Evolutionary conservation across 2,888 invertebrate species (phyloP).

Genomic region (Acleris laterana): DNA sequence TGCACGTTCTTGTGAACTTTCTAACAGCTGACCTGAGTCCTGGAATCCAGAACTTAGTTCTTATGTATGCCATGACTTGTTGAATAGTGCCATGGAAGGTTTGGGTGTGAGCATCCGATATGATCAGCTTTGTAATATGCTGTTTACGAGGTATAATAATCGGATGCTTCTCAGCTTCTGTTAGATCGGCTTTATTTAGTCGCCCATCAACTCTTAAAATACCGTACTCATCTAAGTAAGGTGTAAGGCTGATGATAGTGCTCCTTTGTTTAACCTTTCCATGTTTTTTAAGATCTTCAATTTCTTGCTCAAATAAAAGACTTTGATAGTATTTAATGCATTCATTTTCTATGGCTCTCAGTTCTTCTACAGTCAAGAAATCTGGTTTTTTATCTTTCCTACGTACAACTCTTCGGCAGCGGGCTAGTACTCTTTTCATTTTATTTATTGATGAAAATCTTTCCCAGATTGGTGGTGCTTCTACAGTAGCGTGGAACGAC

Average conservation of each 20-base stretch:
- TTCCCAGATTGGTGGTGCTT: constrained; percentile 30
- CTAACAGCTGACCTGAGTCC: constrained; percentile 11
- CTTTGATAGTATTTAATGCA: constrained; percentile 25
- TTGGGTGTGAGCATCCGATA: constrained; percentile 37
- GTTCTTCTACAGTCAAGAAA: background rate
- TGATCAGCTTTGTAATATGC: constrained; percentile 31
- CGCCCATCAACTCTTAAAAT: constrained; percentile 38
- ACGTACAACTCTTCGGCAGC: background rate
- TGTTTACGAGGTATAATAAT: constrained; percentile 35
- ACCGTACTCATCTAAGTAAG: constrained; percentile 32
- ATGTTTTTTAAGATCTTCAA: constrained; percentile 12
- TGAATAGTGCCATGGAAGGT: constrained; percentile 35
- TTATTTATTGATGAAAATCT: background rate
- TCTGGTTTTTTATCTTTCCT: background rate
- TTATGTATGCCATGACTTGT: constrained; percentile 15
- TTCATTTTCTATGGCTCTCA: background rate
- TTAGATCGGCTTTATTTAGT: constrained; percentile 2
- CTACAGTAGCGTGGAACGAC: constrained; percentile 1
- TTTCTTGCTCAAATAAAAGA: constrained; percentile 31
- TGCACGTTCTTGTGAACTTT: background rate
- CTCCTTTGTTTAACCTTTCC: constrained; percentile 16
- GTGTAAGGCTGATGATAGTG: constrained; percentile 18
- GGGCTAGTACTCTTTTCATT: background rate
- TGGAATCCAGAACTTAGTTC: constrained; percentile 12
- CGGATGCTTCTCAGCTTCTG: constrained; percentile 35